Evolutionary conservation across 2,888 invertebrate genomes (phyloP), one percentile per base, ranked within the genome.

Genomic region (Scotopteryx bipunctaria): DNA sequence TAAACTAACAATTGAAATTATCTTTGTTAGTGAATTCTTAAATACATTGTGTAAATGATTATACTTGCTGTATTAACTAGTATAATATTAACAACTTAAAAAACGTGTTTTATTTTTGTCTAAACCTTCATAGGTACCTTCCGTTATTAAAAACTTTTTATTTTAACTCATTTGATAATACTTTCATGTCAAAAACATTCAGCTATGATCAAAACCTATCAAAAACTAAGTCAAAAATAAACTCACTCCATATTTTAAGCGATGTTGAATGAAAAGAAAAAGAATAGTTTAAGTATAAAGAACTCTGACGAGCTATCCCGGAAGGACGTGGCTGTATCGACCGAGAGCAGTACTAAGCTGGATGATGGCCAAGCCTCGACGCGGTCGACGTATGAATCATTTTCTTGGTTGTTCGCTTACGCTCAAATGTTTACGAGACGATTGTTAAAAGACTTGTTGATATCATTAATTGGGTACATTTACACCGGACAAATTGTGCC

Each of bases 21-120:
- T 9, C 16, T 25, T 29, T 41, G 48, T 41, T 29, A 35, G 53
- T 49, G 32, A 6, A 45, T 40, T 36, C 35, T 44, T n/a, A 36
- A 36, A 42, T 37, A 53, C 36, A 52, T 47, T 78, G 76, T 86
- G 78, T 84, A 84, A 81, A 81, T 85, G 72, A 76, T 36, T 45
- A 36, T 45, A 78, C 76, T 78, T 81, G 81, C 68, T 86, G 83
- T 86, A 88, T 83, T 88, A 88, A 86, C 48, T 59, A 63, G 59
- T 23, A 48, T 72, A 86, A 83, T 79, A 81, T 76, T 81, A 85
- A 77, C 72, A 68, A 69, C 65, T 68, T 61, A 71, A 59, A 32
- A 70, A 65, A 67, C 32, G 62, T 61, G 66, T 77, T 79, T 77
- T 59, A 76, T 67, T 78, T 63, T 44, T 55, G n/a, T 21, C n/a